These are phyloP conservation scores for Naso thynnoides DNA, from an alignment of 2,797 vertebrate genomes.

Conservation along the genomic window DNA sequence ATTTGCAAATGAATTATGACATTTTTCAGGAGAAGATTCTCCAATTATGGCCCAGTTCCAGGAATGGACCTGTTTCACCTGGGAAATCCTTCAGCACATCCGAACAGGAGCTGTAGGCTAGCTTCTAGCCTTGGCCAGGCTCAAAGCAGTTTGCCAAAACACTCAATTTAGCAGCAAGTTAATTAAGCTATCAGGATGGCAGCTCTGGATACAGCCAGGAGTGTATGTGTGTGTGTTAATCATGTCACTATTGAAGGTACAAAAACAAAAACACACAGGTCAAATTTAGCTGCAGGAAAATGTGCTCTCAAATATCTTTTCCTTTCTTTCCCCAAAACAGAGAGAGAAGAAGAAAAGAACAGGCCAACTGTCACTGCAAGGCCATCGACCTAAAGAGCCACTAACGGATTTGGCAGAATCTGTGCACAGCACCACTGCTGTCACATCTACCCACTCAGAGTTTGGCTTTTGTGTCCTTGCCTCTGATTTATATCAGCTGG, in stretches of 20 bases:
- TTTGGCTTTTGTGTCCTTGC: constrained; percentile 47
- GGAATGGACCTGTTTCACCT: background rate
- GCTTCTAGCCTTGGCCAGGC: constrained; percentile 32
- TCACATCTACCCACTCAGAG: constrained; percentile 34
- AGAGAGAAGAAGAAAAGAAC: constrained; percentile 23
- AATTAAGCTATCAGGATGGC: constrained; percentile 66
- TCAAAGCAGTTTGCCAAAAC: constrained; percentile 47
- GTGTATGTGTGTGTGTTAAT: constrained; percentile 44
- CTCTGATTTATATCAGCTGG: constrained; percentile 74
- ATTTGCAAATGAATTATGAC: background rate
- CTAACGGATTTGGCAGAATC: constrained; percentile 29
- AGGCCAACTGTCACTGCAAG: background rate
- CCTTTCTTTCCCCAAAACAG: constrained; percentile 38
- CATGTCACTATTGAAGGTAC: constrained; percentile 45
- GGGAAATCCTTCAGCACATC: background rate
- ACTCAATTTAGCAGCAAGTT: constrained; percentile 42
- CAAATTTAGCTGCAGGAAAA: constrained; percentile 31
- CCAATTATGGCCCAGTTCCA: background rate
- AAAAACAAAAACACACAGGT: constrained; percentile 52
- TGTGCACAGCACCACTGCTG: constrained; percentile 35
- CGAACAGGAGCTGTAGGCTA: background rate
- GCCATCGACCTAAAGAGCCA: constrained; percentile 21
- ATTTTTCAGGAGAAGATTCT: background rate
- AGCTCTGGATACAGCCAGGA: constrained; percentile 43
- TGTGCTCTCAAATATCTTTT: constrained; percentile 36